phyloP scores from a whole-genome alignment of 2,113 vertebrate species.

The Festucalex cinctus region DNA sequence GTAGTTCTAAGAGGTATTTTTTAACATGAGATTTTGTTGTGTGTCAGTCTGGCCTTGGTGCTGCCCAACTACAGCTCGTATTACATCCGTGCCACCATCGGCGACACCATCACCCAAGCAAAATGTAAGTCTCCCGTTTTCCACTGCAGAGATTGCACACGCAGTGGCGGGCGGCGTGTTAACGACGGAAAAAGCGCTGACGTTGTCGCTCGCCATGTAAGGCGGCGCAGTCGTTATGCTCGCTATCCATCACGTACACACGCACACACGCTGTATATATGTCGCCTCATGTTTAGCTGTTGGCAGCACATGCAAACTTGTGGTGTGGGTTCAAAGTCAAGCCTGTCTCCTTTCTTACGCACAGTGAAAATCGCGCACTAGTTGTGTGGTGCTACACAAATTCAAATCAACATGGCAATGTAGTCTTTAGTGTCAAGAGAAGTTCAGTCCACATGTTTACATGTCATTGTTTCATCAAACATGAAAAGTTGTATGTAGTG shows the following conservation, averaged over 20 bases:
- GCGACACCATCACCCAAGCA: slow-evolving; percentile 73
- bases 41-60: slow-evolving; percentile 67
- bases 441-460: too few species aligned
- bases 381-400: neutral
- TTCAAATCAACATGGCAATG: too few species aligned
- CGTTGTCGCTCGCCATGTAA: slow-evolving; percentile 23
- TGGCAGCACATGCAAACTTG: neutral
- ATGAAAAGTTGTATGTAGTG: too few species aligned
- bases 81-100: slow-evolving; percentile 66
- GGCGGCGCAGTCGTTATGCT: slow-evolving; percentile 32
- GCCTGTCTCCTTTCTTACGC: slow-evolving; percentile 41
- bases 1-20: neutral
- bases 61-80: slow-evolving; percentile 69
- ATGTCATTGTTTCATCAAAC: too few species aligned
- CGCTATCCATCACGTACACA: slow-evolving; percentile 35
- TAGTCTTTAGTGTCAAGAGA: too few species aligned
- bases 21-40: neutral
- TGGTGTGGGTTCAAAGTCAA: neutral
- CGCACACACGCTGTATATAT: neutral
- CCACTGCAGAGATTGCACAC: slow-evolving; percentile 6
- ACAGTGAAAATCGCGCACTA: neutral
- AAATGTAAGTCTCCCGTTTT: slow-evolving; percentile 66
- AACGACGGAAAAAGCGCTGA: slow-evolving; percentile 17
- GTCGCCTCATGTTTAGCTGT: neutral
- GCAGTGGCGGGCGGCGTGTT: neutral